Conservation (phyloP, 2,113 vertebrate species). For the Toxotes chatareus region DNA sequence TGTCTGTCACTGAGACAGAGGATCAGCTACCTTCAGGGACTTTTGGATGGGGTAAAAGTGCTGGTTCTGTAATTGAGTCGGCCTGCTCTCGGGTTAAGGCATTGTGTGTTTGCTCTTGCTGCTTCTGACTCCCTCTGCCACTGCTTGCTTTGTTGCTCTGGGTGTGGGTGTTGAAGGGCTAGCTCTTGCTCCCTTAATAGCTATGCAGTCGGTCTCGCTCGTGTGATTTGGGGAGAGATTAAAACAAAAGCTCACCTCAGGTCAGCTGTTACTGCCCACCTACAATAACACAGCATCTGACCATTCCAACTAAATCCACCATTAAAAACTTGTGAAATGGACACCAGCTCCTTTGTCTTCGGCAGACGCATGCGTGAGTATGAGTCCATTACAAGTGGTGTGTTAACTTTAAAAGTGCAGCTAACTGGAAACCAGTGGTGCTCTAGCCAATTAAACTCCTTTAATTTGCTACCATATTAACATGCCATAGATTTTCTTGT, state of each 20-base stretch:
- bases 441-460: slow-evolving; percentile 16
- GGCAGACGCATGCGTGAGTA: slow-evolving; percentile 91
- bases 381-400: slow-evolving; percentile 67
- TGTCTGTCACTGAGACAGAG: slow-evolving; percentile 32
- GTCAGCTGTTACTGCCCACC: slow-evolving; percentile 92
- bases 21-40: slow-evolving; percentile 21
- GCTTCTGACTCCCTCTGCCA: slow-evolving; percentile 22
- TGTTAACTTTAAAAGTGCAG: slow-evolving; percentile 44
- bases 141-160: slow-evolving; percentile 54
- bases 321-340: slow-evolving; percentile 74
- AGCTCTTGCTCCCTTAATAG: slow-evolving; percentile 25
- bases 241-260: slow-evolving; percentile 90
- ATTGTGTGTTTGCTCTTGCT: slow-evolving; percentile 3
- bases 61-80: slow-evolving; percentile 24
- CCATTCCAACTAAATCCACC: slow-evolving; percentile 72
- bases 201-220: slow-evolving; percentile 82
- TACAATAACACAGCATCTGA: slow-evolving; percentile 74
- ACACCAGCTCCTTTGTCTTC: slow-evolving; percentile 73
- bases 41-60: slow-evolving; percentile 30
- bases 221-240: slow-evolving; percentile 83
- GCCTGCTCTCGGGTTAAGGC: background rate
- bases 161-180: slow-evolving; percentile 68
- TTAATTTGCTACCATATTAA: slow-evolving; percentile 52
- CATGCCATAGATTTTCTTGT: slow-evolving; percentile 35
- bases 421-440: slow-evolving; percentile 26